Conservation (phyloP, 2,888 invertebrate species). For the Flexamia atlantica region DNA sequence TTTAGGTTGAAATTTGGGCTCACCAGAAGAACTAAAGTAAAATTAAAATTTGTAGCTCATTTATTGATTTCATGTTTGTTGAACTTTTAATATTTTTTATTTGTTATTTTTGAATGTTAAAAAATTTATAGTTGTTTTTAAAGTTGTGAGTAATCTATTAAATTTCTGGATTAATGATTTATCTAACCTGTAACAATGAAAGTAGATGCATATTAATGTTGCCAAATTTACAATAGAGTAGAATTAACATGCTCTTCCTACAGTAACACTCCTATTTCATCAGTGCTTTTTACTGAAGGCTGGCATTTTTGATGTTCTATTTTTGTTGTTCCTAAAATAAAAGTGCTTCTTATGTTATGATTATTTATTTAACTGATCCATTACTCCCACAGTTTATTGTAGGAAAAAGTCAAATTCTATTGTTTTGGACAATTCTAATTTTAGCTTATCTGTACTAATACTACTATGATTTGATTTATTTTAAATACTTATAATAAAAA, state of each 20-base stretch:
- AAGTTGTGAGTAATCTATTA: background rate
- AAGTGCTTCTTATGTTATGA: constrained; percentile 39
- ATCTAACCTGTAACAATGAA: background rate
- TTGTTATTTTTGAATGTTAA: constrained; percentile 39
- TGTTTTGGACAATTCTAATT: too few relatives aligned
- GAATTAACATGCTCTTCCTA: constrained; percentile 19
- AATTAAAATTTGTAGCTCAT: background rate
- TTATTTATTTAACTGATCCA: background rate
- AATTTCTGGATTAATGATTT: background rate
- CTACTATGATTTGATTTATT: too few relatives aligned
- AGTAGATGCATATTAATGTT: constrained; percentile 38
- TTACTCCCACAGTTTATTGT: too few relatives aligned
- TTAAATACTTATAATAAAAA: too few relatives aligned
- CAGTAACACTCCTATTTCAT: background rate
- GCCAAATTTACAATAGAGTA: constrained; percentile 44
- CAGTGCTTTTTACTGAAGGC: constrained; percentile 41
- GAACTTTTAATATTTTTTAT: background rate
- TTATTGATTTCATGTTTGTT: background rate
- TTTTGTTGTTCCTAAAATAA: constrained; percentile 55
- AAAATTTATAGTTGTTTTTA: constrained; percentile 46
- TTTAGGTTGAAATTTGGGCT: background rate
- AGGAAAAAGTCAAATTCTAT: too few relatives aligned
- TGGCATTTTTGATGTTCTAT: constrained; percentile 23
- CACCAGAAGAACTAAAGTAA: background rate
- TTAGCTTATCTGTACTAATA: too few relatives aligned